Evolutionary conservation across 2,113 vertebrate genomes (phyloP), one percentile per base, ranked within the genome.

Genomic region (Bubo blakistoni): DNA sequence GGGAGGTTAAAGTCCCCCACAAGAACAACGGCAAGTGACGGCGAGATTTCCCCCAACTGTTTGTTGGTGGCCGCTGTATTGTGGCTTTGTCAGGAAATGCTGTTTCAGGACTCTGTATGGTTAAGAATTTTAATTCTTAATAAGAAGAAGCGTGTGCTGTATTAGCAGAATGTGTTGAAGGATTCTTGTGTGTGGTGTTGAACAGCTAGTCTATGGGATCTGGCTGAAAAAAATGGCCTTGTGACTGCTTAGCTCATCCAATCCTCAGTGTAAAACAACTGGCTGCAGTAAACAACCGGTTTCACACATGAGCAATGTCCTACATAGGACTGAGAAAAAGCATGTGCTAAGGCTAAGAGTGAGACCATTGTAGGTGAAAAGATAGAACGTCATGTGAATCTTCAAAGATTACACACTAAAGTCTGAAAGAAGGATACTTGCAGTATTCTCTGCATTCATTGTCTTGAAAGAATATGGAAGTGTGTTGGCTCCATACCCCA

Each of bases 71-170:
- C 44, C 16, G 7, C 44, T 44, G 16, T 44, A 44, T 44, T 44
- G 32, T 58, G n/a, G 21, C 52, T 46, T 80, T 20, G 4, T 32
- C 34, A 47, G 40, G 51, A 88, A 80, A 74, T 3, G 5, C 26
- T 29, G 4, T 21, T 87, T 65, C 61, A 81, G 19, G 19, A n/a
- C 16, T 34, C 32, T 27, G 7, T 49, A 14, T 15, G 21, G 22
- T 69, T 88, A 74, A 61, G 30, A 86, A 62, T 58, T 86, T 66
- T 38, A 54, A 9, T 62, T 76, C 34, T 67, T 54, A 29, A 3
- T 26, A 72, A 72, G 54, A 81, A 81, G 18, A 7, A 59, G 10
- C 0, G 0, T 20, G 4, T 54, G 13, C 27, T 82, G 0, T 36
- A 30, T 85, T 88, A 71, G 32, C 38, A 59, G 44, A 76, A 82